Evolutionary conservation across 1,140 invertebrate species (phyloP).

Genomic region (Habropoda laboriosa): DNA sequence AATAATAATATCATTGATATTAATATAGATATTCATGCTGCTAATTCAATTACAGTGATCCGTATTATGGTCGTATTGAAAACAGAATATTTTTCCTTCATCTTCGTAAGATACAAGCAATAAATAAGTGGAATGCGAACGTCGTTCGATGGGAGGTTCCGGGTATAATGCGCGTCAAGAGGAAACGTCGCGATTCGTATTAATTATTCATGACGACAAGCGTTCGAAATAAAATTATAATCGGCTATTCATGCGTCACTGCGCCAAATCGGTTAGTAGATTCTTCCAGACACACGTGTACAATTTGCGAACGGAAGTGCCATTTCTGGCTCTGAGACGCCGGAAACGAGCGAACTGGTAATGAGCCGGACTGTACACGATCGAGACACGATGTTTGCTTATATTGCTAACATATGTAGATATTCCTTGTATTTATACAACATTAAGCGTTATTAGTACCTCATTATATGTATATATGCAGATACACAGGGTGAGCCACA

Average conservation of each 20-base stretch:
- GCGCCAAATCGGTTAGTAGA: slow-evolving; percentile 46
- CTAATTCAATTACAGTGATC: no score
- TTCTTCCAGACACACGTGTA: background rate
- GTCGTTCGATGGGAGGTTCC: slow-evolving; percentile 4
- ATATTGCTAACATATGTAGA: background rate
- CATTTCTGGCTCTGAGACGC: slow-evolving; percentile 40
- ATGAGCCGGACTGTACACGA: background rate
- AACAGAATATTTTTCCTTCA: background rate
- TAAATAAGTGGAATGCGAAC: slow-evolving; percentile 29
- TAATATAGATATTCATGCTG: no score
- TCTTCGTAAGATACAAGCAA: background rate
- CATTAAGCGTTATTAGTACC: no score
- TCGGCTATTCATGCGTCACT: slow-evolving; percentile 51
- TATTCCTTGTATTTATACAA: background rate
- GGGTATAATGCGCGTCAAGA: background rate
- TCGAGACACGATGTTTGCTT: slow-evolving; percentile 15
- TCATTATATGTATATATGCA: background rate
- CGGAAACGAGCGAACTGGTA: slow-evolving; percentile 23
- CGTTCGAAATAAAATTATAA: slow-evolving; percentile 61
- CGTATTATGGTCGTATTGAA: no score
- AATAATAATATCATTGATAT: no score
- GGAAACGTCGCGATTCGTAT: slow-evolving; percentile 32
- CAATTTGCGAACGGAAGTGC: slow-evolving; percentile 42
- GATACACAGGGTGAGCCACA: no score
- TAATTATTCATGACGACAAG: slow-evolving; percentile 53